A percentile compares a stretch with the other conserved stretches of the same genome.
Evolutionary conservation across 2,113 vertebrate genomes (phyloP).

Genomic region (Amia ocellicauda): DNA sequence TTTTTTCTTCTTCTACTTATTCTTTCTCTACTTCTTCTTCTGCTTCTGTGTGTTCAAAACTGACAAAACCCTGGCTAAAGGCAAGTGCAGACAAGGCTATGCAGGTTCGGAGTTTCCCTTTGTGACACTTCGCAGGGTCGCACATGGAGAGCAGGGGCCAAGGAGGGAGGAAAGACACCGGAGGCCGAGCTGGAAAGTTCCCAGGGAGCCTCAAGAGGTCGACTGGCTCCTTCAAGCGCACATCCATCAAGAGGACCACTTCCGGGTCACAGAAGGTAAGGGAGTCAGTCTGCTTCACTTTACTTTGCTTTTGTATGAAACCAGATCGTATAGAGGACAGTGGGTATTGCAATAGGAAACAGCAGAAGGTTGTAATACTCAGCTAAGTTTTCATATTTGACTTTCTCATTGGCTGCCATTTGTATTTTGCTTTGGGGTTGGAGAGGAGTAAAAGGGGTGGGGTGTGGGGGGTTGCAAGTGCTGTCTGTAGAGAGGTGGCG

Average conservation of each 20-base stretch:
- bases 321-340: no score
- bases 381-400: no score
- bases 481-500: no score
- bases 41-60: slow-evolving; percentile 9
- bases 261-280: slow-evolving; percentile 95
- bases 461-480: no score
- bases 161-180: slow-evolving; percentile 38
- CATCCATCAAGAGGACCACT: slow-evolving; percentile 81
- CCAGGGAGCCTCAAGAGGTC: slow-evolving; percentile 58
- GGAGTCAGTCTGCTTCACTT: slow-evolving; percentile 25
- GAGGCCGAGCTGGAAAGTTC: slow-evolving; percentile 27
- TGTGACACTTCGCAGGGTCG: slow-evolving; percentile 24
- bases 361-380: no score
- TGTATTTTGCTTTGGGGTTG: no score
- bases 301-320: not conserved
- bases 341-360: no score
- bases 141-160: slow-evolving; percentile 56
- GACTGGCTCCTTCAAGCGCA: slow-evolving; percentile 77
- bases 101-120: slow-evolving; percentile 32
- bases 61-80: slow-evolving; percentile 15
- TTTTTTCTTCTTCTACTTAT: slow-evolving; percentile 19
- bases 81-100: not conserved
- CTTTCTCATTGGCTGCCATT: no score
- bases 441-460: no score
- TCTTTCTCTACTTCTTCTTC: slow-evolving; percentile 12